phyloP scores from a whole-genome alignment of 1,140 invertebrate genomes.

The Aphis craccivora region DNA sequence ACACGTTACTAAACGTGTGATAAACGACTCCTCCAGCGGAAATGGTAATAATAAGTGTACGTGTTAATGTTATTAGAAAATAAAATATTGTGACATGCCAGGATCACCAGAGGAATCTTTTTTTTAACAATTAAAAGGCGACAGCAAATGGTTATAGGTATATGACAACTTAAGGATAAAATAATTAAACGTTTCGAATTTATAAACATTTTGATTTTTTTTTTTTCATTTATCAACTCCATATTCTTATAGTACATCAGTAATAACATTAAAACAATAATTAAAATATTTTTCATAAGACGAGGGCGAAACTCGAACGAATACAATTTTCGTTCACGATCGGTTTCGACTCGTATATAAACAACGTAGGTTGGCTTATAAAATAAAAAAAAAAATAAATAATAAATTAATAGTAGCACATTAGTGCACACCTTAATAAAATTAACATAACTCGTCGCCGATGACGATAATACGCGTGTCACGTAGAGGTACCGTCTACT shows the following conservation, averaged over 20 bases:
- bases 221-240: neutral
- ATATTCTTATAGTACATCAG: neutral
- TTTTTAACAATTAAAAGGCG: neutral
- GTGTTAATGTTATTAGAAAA: too few relatives aligned
- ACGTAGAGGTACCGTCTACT: neutral
- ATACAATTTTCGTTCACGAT: neutral
- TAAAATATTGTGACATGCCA: neutral
- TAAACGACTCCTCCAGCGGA: too few relatives aligned
- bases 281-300: neutral
- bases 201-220: neutral
- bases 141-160: neutral
- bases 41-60: too few relatives aligned
- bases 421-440: too few relatives aligned
- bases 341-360: neutral
- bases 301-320: neutral
- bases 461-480: too few relatives aligned
- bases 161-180: neutral
- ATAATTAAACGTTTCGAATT: neutral
- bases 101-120: neutral
- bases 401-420: conserved; percentile 6
- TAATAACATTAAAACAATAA: neutral
- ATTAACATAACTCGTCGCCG: too few relatives aligned
- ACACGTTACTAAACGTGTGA: too few relatives aligned
- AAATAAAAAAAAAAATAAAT: neutral
- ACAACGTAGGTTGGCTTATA: neutral